Conservation (phyloP, 2,797 vertebrate genomes). For the Manis javanica region DNA sequence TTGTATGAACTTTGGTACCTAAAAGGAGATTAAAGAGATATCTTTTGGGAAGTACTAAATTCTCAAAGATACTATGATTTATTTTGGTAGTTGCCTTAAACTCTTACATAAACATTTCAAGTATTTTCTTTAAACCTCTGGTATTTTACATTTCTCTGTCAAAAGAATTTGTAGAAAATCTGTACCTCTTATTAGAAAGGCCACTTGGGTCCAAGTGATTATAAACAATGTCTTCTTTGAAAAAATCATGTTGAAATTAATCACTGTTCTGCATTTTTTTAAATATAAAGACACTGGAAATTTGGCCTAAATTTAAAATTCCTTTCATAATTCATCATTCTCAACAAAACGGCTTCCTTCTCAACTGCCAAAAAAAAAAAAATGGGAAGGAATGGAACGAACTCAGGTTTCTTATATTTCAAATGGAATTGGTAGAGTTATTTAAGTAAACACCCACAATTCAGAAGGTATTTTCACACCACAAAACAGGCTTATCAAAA, state of each 20-base stretch:
- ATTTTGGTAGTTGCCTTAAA: background rate
- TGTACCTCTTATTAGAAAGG: background rate
- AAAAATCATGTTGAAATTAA: constrained; percentile 28
- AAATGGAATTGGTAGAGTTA: background rate
- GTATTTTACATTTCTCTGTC: background rate
- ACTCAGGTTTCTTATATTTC: constrained; percentile 21
- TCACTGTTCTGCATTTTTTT: background rate
- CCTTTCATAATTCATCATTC: constrained; percentile 35
- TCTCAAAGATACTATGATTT: constrained; percentile 1
- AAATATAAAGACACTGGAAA: background rate
- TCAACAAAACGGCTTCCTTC: constrained; percentile 57
- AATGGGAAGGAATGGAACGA: background rate
- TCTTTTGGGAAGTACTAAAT: background rate
- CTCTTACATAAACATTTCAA: constrained; percentile 21
- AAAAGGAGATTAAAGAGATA: background rate
- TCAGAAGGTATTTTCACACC: background rate
- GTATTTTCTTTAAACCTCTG: constrained; percentile 46
- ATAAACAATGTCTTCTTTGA: constrained; percentile 6
- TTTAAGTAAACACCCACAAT: constrained; percentile 37
- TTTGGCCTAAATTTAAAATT: constrained; percentile 45
- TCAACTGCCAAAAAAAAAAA: constrained; percentile 34
- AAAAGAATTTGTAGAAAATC: constrained; percentile 17
- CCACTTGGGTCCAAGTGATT: background rate
- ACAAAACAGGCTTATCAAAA: constrained; percentile 44
- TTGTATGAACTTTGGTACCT: background rate